A percentile compares a stretch with the other conserved stretches of the same genome.
Conservation (phyloP, 37 sponge, comb jelly and placozoan species). For the Cladorhizidae sp. region DNA sequence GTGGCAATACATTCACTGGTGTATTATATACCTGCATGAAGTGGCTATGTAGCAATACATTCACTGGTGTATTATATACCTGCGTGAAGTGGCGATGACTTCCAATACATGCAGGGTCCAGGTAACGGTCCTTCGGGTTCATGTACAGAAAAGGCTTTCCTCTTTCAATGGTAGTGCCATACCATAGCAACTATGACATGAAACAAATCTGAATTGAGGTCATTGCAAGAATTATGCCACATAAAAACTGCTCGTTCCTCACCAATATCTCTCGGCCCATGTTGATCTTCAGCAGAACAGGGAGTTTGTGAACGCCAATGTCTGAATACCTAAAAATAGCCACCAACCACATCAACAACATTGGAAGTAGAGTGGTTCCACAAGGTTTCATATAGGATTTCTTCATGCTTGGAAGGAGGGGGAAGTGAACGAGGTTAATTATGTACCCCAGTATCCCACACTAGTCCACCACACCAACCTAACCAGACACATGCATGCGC, state of each 20-base stretch:
- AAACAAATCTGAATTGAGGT: neutral
- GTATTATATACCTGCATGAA: too few species aligned
- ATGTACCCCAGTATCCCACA: too few species aligned
- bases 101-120: conserved; percentile 71
- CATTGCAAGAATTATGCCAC: neutral
- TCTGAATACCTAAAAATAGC: conserved; percentile 72
- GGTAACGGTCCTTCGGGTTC: conserved; percentile 30
- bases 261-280: conserved; percentile 81
- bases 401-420: neutral
- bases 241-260: neutral
- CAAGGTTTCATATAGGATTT: neutral
- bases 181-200: conserved; percentile 50
- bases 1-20: too few species aligned
- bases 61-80: conserved; percentile 55
- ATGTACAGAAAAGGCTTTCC: conserved; percentile 45
- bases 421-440: too few species aligned
- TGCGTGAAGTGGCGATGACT: conserved; percentile 65
- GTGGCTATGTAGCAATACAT: too few species aligned
- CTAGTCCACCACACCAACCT: too few species aligned
- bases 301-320: conserved; percentile 53
- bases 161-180: conserved; percentile 38
- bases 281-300: conserved; percentile 81
- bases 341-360: too few species aligned
- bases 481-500: too few species aligned
- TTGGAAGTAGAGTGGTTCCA: neutral